Evolutionary conservation across 2,888 invertebrate genomes (phyloP).

Genomic region (Torymus tubicola): DNA sequence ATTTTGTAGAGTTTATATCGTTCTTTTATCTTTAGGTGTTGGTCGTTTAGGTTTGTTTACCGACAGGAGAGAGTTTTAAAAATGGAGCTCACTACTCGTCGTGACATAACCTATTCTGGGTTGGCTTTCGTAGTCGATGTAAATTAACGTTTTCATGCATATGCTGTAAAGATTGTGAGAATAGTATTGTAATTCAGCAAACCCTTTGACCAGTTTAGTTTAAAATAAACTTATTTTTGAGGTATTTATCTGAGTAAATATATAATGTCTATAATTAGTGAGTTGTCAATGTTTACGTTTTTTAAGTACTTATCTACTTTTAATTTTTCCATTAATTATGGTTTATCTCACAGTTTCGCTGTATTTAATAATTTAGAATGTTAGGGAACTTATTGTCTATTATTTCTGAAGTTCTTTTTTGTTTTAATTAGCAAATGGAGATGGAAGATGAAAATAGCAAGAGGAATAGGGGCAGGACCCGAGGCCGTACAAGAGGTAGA

Average conservation of each 20-base stretch:
- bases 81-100: constrained; percentile 14
- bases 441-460: constrained; percentile 78
- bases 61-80: constrained; percentile 21
- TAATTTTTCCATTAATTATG: no score
- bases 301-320: neutral
- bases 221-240: no score
- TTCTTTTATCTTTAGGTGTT: neutral
- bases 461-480: constrained; percentile 85
- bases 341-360: no score
- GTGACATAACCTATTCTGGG: constrained; percentile 35
- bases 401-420: no score
- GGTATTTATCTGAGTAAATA: no score
- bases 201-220: no score
- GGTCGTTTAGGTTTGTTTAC: constrained; percentile 17
- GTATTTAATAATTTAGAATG: neutral
- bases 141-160: constrained; percentile 6
- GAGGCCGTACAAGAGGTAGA: constrained; percentile 84
- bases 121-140: neutral
- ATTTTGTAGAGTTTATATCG: neutral
- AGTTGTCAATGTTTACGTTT: constrained; percentile 24
- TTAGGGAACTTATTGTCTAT: no score
- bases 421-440: constrained; percentile 46
- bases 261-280: neutral
- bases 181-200: no score
- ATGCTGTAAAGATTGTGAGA: neutral